Base-by-base conservation (phyloP, 2,113 vertebrate genomes). In the Forbesichthys papilliferus region DNA sequence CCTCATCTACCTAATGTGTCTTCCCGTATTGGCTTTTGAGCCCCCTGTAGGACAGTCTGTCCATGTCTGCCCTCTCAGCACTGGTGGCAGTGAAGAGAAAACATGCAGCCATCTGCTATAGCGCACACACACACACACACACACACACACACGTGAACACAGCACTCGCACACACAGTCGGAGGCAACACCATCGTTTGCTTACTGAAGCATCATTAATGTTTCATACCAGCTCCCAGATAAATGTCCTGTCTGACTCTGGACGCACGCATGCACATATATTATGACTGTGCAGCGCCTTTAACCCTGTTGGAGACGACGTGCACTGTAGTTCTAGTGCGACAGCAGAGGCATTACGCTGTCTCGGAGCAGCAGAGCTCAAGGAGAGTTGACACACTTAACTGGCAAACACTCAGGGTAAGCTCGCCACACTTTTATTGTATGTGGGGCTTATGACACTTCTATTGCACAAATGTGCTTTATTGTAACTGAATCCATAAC, bases 21-120 rank as follows among this genome's bases (percentile, higher is more conserved):
- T 49, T 51, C 48, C 74, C 78, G 84, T 27, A 27, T 73, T 73
- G 84, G 80, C 83, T 75, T 10, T 55, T 72, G 59, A 61, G 60
- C 68, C 42, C 46, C 48, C 33, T 11, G 59, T 76, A 69, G 83
- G 76, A 59, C 75, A 1, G 0, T 67, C 58, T 64, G 52, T 64
- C 68, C 18, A 13, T 18, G 46, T 65, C 54, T 66, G 62, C 64
- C 48, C 61, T 76, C 42, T 54, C 49, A 27, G 58, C 55, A 47
- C 51, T 8, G 42, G 51, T 71, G 57, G 64, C 27, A 67, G 57
- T 49, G 63, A 18, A 71, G 54, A 48, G 55, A 58, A 48, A 47
- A 61, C 14, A 55, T 53, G 60, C 52, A 58, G 60, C 70, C 64
- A 51, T 51, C 48, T 52, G 62, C 58, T 20, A 16, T 55, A 18